Percentiles rank a stretch among this genome's conserved stretches.
Conservation (phyloP, 2,888 invertebrate species). For the Ophioninae sp. region DNA sequence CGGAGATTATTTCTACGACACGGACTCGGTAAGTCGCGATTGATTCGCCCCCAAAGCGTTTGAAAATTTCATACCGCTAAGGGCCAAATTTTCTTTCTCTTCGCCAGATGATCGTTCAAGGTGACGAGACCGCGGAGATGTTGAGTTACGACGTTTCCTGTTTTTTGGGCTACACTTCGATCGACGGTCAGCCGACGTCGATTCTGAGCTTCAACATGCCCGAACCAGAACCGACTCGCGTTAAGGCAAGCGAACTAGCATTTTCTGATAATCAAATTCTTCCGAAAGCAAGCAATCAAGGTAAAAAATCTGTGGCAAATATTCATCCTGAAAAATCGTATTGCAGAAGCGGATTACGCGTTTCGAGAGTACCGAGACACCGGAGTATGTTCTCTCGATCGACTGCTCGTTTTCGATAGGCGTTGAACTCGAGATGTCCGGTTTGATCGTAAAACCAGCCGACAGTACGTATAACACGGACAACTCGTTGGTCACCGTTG, state of each 20-base stretch:
- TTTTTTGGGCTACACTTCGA: conserved; percentile 81
- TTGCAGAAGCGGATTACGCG: conserved; percentile 74
- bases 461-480: conserved; percentile 82
- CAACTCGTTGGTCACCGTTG: conserved; percentile 12
- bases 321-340: conserved; percentile 3
- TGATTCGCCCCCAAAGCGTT: not conserved
- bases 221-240: conserved; percentile 57
- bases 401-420: conserved; percentile 85
- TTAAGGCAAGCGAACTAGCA: conserved; percentile 54
- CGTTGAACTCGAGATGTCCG: conserved; percentile 86
- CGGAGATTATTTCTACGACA: conserved; percentile 70
- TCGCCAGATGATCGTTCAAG: conserved; percentile 70
- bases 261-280: not conserved
- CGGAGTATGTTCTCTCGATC: conserved; percentile 81
- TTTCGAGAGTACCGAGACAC: conserved; percentile 78
- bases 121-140: conserved; percentile 77
- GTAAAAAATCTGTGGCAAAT: not conserved
- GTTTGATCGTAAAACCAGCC: conserved; percentile 85
- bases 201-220: conserved; percentile 66
- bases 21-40: conserved; percentile 69
- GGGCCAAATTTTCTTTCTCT: not conserved
- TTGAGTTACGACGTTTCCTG: conserved; percentile 79
- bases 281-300: not conserved
- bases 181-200: conserved; percentile 69
- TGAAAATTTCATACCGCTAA: not conserved